Evolutionary conservation across 1,140 invertebrate genomes (phyloP), one percentile per base, ranked within the genome.

Genomic region (Papilio glaucus): DNA sequence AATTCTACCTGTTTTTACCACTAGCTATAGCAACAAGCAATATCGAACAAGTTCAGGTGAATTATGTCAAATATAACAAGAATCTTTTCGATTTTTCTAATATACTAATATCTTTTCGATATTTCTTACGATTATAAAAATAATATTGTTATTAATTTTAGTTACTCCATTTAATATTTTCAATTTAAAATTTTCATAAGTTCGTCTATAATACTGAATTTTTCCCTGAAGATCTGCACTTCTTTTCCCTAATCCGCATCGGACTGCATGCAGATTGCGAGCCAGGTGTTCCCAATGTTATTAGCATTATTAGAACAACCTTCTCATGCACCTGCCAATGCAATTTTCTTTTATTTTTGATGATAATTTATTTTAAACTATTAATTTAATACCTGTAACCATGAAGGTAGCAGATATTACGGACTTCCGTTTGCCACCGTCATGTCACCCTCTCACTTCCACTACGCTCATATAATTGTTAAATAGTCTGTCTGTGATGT

Each of bases 231-330:
- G 49, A 53, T 53, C 49, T 53, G 49, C 49, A 75, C 65, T 73
- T 72, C 45, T 72, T 78, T 78, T 75, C 69, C 77, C 70, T 78
- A 75, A 73, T 78, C 65, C 53, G n/a, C 69, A 62, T 18, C 63
- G 63, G 42, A 53, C 71, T 69, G 71, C 72, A 68, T 67, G 74
- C 39, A 75, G 77, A 78, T 72, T 74, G 73, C 71, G 67, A 53
- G 62, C 72, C 67, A 70, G 72, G 45, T 70, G 72, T 13, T 53
- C 42, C 15, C 21, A 63, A 69, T 63, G 15, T 60, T 67, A 74
- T 63, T 62, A 73, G 49, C 72, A 26, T 68, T 57, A 72, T 65
- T 39, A 65, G 62, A 65, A n/a, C 0, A 53, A 45, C 21, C 7
- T 67, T 67, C 18, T 42, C 18, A 15, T 49, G 4, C 67, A 73